A percentile compares a stretch with the other conserved stretches of the same genome.
Conservation (phyloP, 2,797 vertebrate genomes). For the Sebastes kiyomatsui region DNA sequence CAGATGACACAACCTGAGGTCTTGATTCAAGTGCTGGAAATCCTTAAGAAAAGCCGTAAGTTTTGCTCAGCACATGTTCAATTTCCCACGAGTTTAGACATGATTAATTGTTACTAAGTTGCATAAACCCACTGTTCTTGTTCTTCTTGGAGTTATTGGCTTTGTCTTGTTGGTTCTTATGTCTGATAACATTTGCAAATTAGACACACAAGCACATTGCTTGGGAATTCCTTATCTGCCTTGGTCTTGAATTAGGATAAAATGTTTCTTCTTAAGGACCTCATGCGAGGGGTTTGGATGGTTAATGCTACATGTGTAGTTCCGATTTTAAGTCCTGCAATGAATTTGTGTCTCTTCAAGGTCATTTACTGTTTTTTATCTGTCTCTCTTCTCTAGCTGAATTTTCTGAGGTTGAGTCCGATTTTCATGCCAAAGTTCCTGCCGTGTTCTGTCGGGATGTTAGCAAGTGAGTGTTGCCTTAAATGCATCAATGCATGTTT, state of each 20-base stretch:
- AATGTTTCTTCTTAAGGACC: neutral
- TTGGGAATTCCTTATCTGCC: neutral
- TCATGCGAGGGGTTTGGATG: neutral
- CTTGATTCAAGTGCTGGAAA: conserved; percentile 95
- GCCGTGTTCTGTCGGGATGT: conserved; percentile 94
- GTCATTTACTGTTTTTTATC: neutral
- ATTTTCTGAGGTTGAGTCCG: conserved; percentile 94
- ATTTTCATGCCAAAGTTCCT: conserved; percentile 99
- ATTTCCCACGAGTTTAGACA: neutral
- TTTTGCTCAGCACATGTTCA: conserved; percentile 11
- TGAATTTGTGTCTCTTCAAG: neutral
- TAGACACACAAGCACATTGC: neutral
- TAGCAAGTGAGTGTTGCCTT: conserved; percentile 83
- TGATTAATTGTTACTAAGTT: neutral
- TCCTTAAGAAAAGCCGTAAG: conserved; percentile 93
- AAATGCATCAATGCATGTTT: neutral
- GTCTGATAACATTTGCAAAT: neutral
- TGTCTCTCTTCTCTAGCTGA: conserved; percentile 77
- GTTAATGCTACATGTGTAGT: neutral
- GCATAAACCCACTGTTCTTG: neutral
- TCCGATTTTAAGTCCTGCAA: neutral
- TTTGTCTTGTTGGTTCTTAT: neutral
- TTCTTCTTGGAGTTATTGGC: neutral
- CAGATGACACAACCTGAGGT: conserved; percentile 98
- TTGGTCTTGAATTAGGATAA: neutral